These are phyloP conservation scores for Larimichthys crocea DNA, from an alignment of 2,113 vertebrate species.

Conservation along the genomic window DNA sequence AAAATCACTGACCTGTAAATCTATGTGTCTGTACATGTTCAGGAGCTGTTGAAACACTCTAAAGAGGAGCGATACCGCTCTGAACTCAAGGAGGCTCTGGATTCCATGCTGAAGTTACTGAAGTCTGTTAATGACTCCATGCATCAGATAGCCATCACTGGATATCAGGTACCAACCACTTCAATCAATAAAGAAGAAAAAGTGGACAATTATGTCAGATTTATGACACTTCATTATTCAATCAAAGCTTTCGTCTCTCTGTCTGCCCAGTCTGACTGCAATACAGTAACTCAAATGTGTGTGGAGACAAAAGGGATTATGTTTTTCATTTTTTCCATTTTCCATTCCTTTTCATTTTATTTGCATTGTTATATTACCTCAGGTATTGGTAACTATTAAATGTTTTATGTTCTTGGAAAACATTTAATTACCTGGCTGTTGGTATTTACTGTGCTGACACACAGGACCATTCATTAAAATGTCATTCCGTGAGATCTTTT, in stretches of 20 bases:
- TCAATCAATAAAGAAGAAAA: neutral
- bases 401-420: neutral
- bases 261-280: neutral
- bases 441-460: neutral
- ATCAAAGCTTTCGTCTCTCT: neutral
- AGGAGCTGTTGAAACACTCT: conserved; percentile 96
- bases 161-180: conserved; percentile 88
- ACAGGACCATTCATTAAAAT: neutral
- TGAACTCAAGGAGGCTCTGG: conserved; percentile 92
- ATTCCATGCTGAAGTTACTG: conserved; percentile 93
- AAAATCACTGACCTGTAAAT: conserved; percentile 23
- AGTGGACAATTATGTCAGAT: neutral
- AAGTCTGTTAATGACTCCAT: conserved; percentile 99
- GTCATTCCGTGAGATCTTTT: neutral
- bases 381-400: neutral
- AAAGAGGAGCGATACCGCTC: conserved; percentile 84
- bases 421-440: neutral
- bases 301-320: neutral
- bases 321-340: neutral
- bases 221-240: neutral
- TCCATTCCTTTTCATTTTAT: neutral
- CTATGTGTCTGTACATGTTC: conserved; percentile 47
- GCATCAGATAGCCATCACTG: conserved; percentile 97
- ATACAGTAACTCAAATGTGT: neutral
- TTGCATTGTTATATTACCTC: neutral